Base-by-base conservation (phyloP, 92 coral and sea anemone genomes). In the Metridium senile region DNA sequence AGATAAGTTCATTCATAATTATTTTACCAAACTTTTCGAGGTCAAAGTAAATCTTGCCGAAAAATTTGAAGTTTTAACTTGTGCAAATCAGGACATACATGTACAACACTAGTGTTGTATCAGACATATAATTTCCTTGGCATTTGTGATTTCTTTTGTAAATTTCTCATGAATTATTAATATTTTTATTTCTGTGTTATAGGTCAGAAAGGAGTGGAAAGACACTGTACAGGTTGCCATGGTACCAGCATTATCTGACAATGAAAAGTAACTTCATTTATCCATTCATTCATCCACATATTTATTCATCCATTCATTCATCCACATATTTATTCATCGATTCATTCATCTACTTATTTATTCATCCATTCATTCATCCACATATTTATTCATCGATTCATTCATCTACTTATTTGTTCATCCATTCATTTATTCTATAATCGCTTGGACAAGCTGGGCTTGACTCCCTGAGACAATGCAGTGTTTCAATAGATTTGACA, bases 131-230 rank as follows among this genome's bases (percentile, higher is more conserved):
- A n/a, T n/a, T n/a, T n/a, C n/a, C n/a, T n/a, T n/a, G n/a, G n/a
- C n/a, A n/a, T n/a, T n/a, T n/a, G n/a, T n/a, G n/a, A n/a, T n/a
- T n/a, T n/a, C n/a, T n/a, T n/a, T n/a, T n/a, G n/a, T n/a, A n/a
- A n/a, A n/a, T n/a, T n/a, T n/a, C n/a, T n/a, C n/a, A n/a, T n/a
- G n/a, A n/a, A n/a, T n/a, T n/a, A n/a, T n/a, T n/a, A n/a, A n/a
- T n/a, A n/a, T n/a, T n/a, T n/a, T n/a, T n/a, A n/a, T n/a, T n/a
- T n/a, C n/a, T n/a, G n/a, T n/a, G n/a, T 54, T 16, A 20, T 54
- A 90, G 96, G 69, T 87, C 35, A 78, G 78, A 23, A 81, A 59
- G 26, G 70, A 63, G 0, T 76, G 83, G 84, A 75, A 78, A 59
- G 73, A 46, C 27, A 46, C 45, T 22, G 79, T 78, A 1, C 57